Conservation (phyloP, 2,113 vertebrate species). For the Sinocyclocheilus grahami region DNA sequence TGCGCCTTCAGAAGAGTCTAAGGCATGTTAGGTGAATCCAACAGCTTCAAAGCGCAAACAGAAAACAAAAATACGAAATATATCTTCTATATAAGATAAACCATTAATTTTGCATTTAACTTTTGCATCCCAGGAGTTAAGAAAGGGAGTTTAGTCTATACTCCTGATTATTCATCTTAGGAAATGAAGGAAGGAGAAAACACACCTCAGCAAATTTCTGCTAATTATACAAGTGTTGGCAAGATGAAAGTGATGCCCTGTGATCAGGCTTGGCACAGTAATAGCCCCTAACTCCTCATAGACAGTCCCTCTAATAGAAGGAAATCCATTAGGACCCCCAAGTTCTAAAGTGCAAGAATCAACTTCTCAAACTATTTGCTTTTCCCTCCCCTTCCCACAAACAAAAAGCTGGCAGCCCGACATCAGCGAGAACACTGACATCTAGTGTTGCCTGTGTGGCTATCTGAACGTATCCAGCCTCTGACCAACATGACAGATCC, state of each 20-base stretch:
- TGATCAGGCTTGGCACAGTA: conserved; percentile 60
- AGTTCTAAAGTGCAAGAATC: conserved; percentile 49
- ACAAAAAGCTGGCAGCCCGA: conserved; percentile 44
- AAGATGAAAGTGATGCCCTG: conserved; percentile 66
- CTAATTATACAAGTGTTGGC: conserved; percentile 51
- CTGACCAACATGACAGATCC: background rate
- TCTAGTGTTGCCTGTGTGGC: conserved; percentile 68
- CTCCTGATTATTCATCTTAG: conserved; percentile 45
- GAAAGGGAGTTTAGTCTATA: conserved; percentile 36
- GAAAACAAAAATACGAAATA: background rate
- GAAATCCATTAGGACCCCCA: conserved; percentile 56
- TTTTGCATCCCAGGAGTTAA: conserved; percentile 18
- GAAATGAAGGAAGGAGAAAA: conserved; percentile 52
- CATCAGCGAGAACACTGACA: conserved; percentile 72
- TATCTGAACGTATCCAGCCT: conserved; percentile 10
- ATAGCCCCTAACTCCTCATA: conserved; percentile 41
- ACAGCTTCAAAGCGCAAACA: background rate
- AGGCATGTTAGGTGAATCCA: conserved; percentile 22
- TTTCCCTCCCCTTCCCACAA: conserved; percentile 36
- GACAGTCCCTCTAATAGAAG: conserved; percentile 44
- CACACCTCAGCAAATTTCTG: conserved; percentile 63
- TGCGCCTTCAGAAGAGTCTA: background rate
- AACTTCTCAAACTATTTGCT: background rate
- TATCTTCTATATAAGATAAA: background rate
- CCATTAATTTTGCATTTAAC: background rate